These are phyloP conservation scores for Dynastes tityus DNA, from an alignment of 2,888 invertebrate genomes.

Conservation along the genomic window DNA sequence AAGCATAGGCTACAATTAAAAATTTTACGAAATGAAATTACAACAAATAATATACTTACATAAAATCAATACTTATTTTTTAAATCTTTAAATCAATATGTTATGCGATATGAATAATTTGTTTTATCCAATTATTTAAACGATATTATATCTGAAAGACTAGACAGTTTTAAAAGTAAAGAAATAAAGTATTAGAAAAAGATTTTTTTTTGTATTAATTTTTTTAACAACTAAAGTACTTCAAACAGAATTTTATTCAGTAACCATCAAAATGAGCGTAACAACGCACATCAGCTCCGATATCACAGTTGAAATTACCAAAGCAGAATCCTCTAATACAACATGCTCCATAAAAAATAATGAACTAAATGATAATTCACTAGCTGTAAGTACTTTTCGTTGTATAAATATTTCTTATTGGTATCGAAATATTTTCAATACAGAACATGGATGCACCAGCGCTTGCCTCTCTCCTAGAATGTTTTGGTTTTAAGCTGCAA, in stretches of 20 bases:
- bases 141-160: too few species aligned
- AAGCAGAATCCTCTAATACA: not conserved
- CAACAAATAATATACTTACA: too few species aligned
- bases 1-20: too few species aligned
- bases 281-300: not conserved
- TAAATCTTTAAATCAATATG: too few species aligned
- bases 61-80: too few species aligned
- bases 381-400: not conserved
- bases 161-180: too few species aligned
- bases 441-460: slow-evolving; percentile 24
- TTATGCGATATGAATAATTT: too few species aligned
- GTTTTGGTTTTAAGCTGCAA: slow-evolving; percentile 32
- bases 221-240: not conserved
- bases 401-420: not conserved
- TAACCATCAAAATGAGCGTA: not conserved
- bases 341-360: not conserved
- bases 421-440: not conserved
- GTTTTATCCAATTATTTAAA: too few species aligned
- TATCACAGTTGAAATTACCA: not conserved
- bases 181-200: not conserved
- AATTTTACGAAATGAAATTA: too few species aligned
- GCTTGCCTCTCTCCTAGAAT: slow-evolving; percentile 31
- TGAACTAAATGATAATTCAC: not conserved
- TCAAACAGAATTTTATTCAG: not conserved
- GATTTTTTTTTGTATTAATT: not conserved